Evolutionary conservation across 2,113 vertebrate species (phyloP), one percentile per base, ranked within the genome.

Genomic region (Oreochromis aureus): DNA sequence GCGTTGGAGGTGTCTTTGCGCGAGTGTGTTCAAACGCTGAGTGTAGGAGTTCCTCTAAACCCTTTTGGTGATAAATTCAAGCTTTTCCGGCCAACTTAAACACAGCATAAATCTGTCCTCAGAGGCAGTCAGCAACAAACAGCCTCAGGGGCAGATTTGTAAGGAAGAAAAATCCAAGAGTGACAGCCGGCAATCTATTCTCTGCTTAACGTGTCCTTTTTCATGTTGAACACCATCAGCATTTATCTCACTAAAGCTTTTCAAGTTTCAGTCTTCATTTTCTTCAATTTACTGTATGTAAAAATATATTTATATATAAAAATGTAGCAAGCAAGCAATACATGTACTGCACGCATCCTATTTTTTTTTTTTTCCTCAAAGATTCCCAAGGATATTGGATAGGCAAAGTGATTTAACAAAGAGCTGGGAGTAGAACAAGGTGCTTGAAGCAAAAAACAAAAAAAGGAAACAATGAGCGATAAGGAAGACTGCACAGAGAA

Each of bases 351-450:
- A 34, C 48, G 84, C 32, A 34, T 84, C 63, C 44, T 30, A 81
- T 89, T 89, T 89, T 85, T 83, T 69, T 41, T 41, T 59, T 63
- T 19, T 6, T 3, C 1, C 0, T 12, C 41, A 86, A 15, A 66
- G 44, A 89, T 85, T 93, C 93, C 90, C 90, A 46, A 81, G 92
- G 92, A 93, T 89, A 88, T 81, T 88, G 83, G 80, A 22, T 36
- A 41, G 56, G 80, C 82, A 89, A 93, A 94, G 93, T 88, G 22
- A 82, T 91, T 93, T 83, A 94, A 95, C 91, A 95, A 94, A 93
- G 94, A 90, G 87, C 86, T 44, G 48, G 89, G 93, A 95, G 94
- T 90, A 94, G 88, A 93, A 95, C 92, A 94, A 92, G 90, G 91
- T 84, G 92, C 93, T 95, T 10, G 78, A 84, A 94, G 93, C 90